Percentiles rank a stretch among this genome's conserved stretches.
These are phyloP conservation scores for Campopleginae sp. DNA, from an alignment of 2,888 invertebrate species.

Conservation along the genomic window DNA sequence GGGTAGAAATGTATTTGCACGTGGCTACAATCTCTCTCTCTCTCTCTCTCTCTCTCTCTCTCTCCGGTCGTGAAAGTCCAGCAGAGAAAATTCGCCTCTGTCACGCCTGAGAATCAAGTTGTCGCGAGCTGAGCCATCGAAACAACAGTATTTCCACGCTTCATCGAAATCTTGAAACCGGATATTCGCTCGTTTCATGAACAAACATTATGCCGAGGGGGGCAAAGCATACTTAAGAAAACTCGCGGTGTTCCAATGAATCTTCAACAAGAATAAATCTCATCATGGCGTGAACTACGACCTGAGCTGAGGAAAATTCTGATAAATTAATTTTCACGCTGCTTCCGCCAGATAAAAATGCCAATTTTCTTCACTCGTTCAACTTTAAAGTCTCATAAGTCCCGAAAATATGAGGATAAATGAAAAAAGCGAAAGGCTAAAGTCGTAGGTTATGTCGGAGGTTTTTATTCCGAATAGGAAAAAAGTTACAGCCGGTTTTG, in stretches of 20 bases:
- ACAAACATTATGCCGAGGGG: not conserved
- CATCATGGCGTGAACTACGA: too few relatives aligned
- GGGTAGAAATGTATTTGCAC: not conserved
- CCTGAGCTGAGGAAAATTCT: too few relatives aligned
- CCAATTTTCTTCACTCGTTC: too few relatives aligned
- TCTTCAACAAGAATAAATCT: too few relatives aligned
- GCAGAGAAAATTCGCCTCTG: constrained; percentile 62
- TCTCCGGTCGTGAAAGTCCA: constrained; percentile 60
- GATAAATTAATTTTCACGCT: too few relatives aligned
- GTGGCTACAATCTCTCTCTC: not conserved
- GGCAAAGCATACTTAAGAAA: not conserved
- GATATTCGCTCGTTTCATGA: not conserved
- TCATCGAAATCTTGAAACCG: not conserved
- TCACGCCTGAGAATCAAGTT: constrained; percentile 55
- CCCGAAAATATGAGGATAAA: too few relatives aligned
- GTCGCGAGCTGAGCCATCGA: constrained; percentile 48
- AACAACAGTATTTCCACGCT: constrained; percentile 32
- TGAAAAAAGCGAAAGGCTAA: too few relatives aligned
- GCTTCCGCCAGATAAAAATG: too few relatives aligned
- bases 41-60: constrained; percentile 18
- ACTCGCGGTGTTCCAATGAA: not conserved
- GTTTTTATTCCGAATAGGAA: too few relatives aligned
- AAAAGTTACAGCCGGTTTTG: too few relatives aligned
- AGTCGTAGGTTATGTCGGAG: too few relatives aligned
- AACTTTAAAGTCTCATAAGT: too few relatives aligned